phyloP scores from a whole-genome alignment of 64 coral and sea anemone genomes.

The Actinia equina region DNA sequence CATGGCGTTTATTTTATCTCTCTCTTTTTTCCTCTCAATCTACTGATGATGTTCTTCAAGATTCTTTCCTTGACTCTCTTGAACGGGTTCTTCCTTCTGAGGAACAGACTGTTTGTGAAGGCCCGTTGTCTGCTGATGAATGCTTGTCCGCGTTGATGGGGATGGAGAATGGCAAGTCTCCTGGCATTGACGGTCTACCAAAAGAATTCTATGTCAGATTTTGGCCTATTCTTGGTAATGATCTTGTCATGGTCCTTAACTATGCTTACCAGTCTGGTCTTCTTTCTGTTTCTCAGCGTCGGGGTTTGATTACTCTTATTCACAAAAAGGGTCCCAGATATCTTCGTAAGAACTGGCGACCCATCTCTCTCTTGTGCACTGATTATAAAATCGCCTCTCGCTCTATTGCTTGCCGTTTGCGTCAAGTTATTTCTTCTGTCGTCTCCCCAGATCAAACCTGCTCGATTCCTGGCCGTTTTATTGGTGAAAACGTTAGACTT shows the following conservation, averaged over 20 bases:
- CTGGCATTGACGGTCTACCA: constrained; percentile 42
- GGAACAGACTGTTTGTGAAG: no score
- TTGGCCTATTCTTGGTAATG: not conserved
- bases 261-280: not conserved
- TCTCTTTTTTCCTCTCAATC: not conserved
- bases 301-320: constrained; percentile 16
- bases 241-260: constrained; percentile 18
- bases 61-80: no score
- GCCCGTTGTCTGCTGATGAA: no score
- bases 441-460: constrained; percentile 30
- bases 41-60: not conserved
- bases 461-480: constrained; percentile 11
- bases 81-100: no score
- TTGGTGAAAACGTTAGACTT: constrained; percentile 19
- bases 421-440: not conserved
- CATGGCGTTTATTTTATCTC: not conserved
- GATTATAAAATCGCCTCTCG: constrained; percentile 20
- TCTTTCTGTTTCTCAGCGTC: not conserved
- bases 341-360: no score
- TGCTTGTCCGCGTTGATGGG: no score
- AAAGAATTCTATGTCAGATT: constrained; percentile 28
- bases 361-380: not conserved
- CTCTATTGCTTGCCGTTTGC: not conserved
- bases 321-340: constrained; percentile 14
- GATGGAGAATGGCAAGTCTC: constrained; percentile 3